Base-by-base conservation (phyloP, 1,140 invertebrate species). In the Sarcophaga bullata region DNA sequence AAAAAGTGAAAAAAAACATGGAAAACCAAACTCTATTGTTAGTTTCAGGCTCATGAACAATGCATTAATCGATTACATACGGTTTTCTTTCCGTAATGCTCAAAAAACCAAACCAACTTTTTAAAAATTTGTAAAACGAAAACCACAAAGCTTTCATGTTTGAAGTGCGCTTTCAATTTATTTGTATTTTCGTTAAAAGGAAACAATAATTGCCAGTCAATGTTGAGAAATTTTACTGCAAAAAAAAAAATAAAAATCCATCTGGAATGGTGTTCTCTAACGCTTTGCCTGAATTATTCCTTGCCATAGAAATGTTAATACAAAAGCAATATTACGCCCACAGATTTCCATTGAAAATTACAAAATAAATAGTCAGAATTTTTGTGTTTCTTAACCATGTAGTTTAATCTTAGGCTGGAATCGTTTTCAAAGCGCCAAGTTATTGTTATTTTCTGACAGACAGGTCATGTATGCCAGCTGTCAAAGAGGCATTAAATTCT, bases 1-100 rank as follows among this genome's bases (percentile, higher is more conserved):
- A 68, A 25, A 68, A 68, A 68, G 19, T 68, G 9, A 8, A 5
- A 19, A 3, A 68, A 58, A 58, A 58, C 7, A 15, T 58, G 7
- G 2, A 5, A 13, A 58, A 58, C 15, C 54, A n/a, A 15, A 15
- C 19, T 68, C 17, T 6, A 19, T 68, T 68, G 17, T 25, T 19
- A 68, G 62, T 68, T 58, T 1, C 6, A 8, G 19, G 10, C 62
- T 68, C n/a, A 68, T 68, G n/a, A 68, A 68, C 62, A 68, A 68
- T 68, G 62, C 62, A 68, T 68, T 68, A 68, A 68, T 68, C 62
- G 62, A 68, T 68, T 68, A 68, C 6, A 9, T 68, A 17, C 17
- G 17, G 19, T 7, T 17, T 19, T 68, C 4, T 68, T 8, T 68
- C 19, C 13, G 50, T 13, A 52, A 13, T 10, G 13, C 50, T 52